Percentiles rank a stretch among this genome's conserved stretches.
Conservation (phyloP, 2,797 vertebrate species). For the Esox lucius region DNA sequence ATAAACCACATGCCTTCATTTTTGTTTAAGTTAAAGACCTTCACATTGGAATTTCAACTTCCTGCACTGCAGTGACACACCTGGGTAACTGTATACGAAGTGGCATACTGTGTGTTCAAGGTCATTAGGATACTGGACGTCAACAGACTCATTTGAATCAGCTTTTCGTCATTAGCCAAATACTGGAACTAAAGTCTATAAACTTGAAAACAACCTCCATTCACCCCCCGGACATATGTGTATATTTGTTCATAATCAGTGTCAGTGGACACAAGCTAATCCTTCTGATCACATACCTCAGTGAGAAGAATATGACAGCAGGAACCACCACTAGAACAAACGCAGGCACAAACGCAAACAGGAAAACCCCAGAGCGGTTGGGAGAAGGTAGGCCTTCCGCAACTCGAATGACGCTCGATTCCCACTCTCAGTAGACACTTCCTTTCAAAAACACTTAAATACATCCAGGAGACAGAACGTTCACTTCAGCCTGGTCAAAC, state of each 20-base stretch:
- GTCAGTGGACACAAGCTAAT: slow-evolving; percentile 9
- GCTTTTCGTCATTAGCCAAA: neutral
- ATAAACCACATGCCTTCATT: neutral
- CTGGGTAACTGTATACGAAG: neutral
- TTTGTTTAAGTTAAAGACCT: neutral
- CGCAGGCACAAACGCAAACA: neutral
- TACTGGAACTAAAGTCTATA: neutral
- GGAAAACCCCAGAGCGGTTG: neutral
- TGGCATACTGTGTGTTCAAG: neutral
- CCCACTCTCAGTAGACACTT: neutral
- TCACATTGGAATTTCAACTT: neutral
- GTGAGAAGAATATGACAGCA: slow-evolving; percentile 29
- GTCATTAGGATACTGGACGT: neutral
- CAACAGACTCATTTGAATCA: neutral
- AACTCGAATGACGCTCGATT: neutral
- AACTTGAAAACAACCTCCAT: neutral
- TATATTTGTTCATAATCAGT: neutral
- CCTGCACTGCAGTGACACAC: neutral
- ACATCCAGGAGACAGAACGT: slow-evolving; percentile 21
- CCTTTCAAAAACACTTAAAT: slow-evolving; percentile 12
- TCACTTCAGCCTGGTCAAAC: neutral
- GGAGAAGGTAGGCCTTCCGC: neutral
- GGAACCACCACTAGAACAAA: slow-evolving; percentile 20
- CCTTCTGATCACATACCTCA: slow-evolving; percentile 52
- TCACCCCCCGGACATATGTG: neutral